Percentiles rank a stretch among this genome's conserved stretches.
phyloP scores from a whole-genome alignment of 2,113 vertebrate genomes.

The Microcebus tavaratra region DNA sequence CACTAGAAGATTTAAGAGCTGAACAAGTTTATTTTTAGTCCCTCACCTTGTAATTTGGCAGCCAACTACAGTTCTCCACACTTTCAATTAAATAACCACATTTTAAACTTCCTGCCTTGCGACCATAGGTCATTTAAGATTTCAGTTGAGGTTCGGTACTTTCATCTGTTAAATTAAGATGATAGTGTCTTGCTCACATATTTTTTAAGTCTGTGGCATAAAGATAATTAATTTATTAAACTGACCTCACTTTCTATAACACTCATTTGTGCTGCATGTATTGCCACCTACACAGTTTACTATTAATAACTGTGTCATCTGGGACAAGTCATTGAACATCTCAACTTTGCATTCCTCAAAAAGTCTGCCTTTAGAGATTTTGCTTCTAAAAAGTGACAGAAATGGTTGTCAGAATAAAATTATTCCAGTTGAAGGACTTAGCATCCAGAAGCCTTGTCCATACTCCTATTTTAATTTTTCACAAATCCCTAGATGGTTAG shows the following conservation, averaged over 20 bases:
- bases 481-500: neutral
- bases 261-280: neutral
- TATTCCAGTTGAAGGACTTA: neutral
- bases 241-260: neutral
- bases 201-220: neutral
- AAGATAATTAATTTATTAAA: neutral
- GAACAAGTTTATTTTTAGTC: neutral
- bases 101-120: neutral
- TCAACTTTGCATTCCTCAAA: neutral
- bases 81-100: neutral
- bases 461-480: neutral
- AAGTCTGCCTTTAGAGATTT: conserved; percentile 15
- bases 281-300: neutral
- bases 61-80: neutral
- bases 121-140: neutral
- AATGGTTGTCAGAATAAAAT: neutral
- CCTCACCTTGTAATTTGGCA: neutral
- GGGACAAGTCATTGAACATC: neutral
- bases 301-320: neutral
- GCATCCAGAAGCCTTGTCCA: neutral
- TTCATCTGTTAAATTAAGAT: neutral
- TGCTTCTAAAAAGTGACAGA: neutral
- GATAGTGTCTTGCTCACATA: neutral
- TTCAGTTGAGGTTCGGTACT: neutral
- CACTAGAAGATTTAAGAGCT: neutral